Evolutionary conservation across 2,113 vertebrate species (phyloP), one percentile per base, ranked within the genome.

Genomic region (Lamprotornis superbus): DNA sequence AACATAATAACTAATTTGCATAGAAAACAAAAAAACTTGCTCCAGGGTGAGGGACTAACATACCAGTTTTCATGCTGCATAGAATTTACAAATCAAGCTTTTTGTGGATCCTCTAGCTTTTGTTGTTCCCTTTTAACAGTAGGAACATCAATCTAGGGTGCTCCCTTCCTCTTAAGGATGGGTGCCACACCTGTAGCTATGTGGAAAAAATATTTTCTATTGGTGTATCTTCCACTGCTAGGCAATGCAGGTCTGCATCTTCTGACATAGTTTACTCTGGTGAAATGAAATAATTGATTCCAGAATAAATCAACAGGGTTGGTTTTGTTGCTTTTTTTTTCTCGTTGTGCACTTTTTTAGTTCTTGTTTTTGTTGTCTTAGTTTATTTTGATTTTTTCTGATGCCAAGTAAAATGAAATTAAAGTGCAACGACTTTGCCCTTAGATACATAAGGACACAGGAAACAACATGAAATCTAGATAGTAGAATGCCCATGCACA

Each of bases 371-470:
- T 60, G 11, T 25, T 47, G 35, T 33, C 25, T 35, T 70, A 2
- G 17, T 42, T 65, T 53, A 30, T 27, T 85, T 60, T 8, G 2
- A 2, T 24, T 60, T 69, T 61, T 81, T 19, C 10, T 1, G 0
- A 10, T 2, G 1, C 15, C 16, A 68, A 80, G 25, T 10, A 60
- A 83, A 88, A 33, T 55, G 63, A 93, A 95, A 90, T 74, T 65
- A 63, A 91, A 75, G 31, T 84, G 37, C 83, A 76, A 70, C 5
- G 24, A 63, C 60, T 93, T 95, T 86, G 42, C 56, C 47, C 87
- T 93, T 56, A 83, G 56, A 64, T 68, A 75, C 24, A 13, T 75
- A 87, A 87, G 44, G 92, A 64, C 60, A 42, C 11, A 56, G 13
- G 49, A 86, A 91, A 69, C 3, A 1, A 65, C 49, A 53, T 6